These are phyloP conservation scores for Tenthredo distinguenda DNA, from an alignment of 2,888 invertebrate species.

Conservation along the genomic window DNA sequence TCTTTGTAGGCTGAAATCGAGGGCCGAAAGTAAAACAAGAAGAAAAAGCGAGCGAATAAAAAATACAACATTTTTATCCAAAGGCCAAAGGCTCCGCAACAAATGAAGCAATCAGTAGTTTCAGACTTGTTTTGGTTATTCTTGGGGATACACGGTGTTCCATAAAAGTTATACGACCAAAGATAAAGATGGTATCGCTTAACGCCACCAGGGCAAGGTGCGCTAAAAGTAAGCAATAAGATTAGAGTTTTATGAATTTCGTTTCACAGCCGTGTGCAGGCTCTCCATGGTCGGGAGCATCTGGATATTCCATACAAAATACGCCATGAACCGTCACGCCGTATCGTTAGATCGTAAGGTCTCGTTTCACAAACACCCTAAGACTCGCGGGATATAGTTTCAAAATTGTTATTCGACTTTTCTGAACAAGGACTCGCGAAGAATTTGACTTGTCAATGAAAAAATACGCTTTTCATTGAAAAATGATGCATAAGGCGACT, in stretches of 20 bases:
- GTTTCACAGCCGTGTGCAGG: conserved; percentile 24
- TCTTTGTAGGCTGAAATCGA: not conserved
- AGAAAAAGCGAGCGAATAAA: not conserved
- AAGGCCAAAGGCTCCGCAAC: not conserved
- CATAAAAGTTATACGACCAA: conserved; percentile 75
- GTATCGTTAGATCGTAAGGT: conserved; percentile 2
- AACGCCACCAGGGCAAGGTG: conserved; percentile 23
- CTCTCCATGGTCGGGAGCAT: conserved; percentile 11
- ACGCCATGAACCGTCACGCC: conserved; percentile 14
- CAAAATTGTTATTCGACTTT: not conserved
- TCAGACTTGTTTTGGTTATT: conserved; percentile 26
- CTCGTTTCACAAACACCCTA: not conserved
- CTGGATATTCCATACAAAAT: conserved; percentile 17
- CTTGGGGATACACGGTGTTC: conserved; percentile 59
- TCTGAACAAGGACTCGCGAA: not conserved
- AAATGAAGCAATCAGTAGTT: conserved; percentile 45
- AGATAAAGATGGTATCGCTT: conserved; percentile 74
- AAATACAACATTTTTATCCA: not conserved
- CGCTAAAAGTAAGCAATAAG: conserved; percentile 62
- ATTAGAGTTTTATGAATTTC: conserved; percentile 73
- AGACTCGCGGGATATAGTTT: not conserved
- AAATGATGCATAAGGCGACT: not conserved
- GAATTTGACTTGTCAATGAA: not conserved
- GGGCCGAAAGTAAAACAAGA: not conserved
- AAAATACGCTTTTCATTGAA: not conserved